A percentile compares a stretch with the other conserved stretches of the same genome.
These are phyloP conservation scores for Chionomys nivalis DNA, from an alignment of 2,113 vertebrate species.

Conservation along the genomic window DNA sequence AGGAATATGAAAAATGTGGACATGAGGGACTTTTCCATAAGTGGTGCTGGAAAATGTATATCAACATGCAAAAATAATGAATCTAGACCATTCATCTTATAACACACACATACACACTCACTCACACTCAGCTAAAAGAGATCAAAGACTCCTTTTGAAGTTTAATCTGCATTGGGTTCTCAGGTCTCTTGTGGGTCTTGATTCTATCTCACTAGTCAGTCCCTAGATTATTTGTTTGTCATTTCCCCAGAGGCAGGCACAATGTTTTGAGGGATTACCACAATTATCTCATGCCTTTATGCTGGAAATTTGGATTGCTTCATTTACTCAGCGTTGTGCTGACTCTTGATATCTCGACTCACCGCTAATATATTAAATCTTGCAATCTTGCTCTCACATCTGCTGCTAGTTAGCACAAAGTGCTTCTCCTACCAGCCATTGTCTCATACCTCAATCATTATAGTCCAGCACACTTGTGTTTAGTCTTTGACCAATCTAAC, in stretches of 20 bases:
- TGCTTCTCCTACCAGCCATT: rapidly evolving
- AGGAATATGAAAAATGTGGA: not conserved
- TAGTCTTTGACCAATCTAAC: not conserved
- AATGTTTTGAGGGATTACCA: not conserved
- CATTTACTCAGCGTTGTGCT: not conserved
- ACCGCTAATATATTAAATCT: not conserved
- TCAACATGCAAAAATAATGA: not conserved
- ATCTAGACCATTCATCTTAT: not conserved
- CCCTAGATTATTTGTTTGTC: not conserved
- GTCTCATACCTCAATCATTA: not conserved
- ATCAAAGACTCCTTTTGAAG: not conserved
- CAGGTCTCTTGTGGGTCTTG: not conserved
- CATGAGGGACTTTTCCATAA: not conserved
- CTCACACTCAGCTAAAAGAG: not conserved
- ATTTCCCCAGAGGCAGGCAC: not conserved
- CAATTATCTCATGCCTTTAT: not conserved
- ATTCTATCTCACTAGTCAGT: not conserved
- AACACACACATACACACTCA: not conserved
- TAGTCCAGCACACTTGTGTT: not conserved
- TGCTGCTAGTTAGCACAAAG: not conserved
- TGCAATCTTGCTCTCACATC: not conserved
- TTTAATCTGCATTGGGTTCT: not conserved
- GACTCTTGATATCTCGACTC: not conserved
- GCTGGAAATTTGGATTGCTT: not conserved
- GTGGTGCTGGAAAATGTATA: not conserved